Conservation (phyloP, 2,888 invertebrate species). For the Patella ulyssiponensis region DNA sequence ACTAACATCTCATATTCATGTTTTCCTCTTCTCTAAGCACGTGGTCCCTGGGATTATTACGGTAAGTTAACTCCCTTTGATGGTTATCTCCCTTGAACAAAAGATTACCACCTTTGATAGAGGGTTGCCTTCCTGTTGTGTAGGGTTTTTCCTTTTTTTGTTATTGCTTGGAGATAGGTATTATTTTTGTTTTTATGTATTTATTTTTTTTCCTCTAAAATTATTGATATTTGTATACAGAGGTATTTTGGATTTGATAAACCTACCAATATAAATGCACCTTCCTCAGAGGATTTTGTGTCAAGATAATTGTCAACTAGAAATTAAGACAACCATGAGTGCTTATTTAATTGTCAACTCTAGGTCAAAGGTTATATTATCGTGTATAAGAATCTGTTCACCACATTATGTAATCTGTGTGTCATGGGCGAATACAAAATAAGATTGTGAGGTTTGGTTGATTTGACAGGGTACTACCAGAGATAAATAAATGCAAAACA, state of each 20-base stretch:
- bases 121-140: background rate
- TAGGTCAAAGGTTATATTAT: no score
- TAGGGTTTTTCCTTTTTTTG: background rate
- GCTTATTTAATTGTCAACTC: no score
- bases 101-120: background rate
- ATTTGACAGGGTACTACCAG: no score
- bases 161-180: slow-evolving; percentile 5
- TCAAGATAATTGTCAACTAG: no score
- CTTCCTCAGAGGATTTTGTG: slow-evolving; percentile 19
- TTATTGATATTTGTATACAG: background rate
- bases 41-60: slow-evolving; percentile 98
- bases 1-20: slow-evolving; percentile 28
- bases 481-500: no score
- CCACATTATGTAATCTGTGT: no score
- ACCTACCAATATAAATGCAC: slow-evolving; percentile 24
- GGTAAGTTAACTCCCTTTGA: slow-evolving; percentile 82
- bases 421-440: no score
- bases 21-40: slow-evolving; percentile 48
- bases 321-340: no score
- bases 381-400: no score
- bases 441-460: no score
- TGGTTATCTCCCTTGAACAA: background rate
- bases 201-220: background rate
- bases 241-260: no score
- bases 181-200: background rate